phyloP scores from a whole-genome alignment of 2,113 vertebrate genomes.

The Dascyllus trimaculatus region DNA sequence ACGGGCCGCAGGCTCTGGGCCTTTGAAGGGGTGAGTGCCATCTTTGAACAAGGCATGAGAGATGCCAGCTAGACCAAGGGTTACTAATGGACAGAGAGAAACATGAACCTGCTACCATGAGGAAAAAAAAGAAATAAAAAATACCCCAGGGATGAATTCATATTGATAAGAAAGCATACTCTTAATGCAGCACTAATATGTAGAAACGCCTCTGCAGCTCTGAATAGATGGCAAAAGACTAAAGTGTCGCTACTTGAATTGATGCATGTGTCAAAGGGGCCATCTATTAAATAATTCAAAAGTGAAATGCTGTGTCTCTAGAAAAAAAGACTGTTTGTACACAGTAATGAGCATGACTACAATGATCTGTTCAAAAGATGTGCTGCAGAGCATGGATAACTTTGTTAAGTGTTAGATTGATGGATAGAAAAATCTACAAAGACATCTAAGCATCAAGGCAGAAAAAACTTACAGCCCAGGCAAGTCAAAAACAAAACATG shows the following conservation, averaged over 20 bases:
- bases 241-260: slow-evolving; percentile 16
- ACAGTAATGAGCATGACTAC: slow-evolving; percentile 77
- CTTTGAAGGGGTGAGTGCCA: slow-evolving; percentile 99
- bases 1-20: slow-evolving; percentile 98
- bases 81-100: slow-evolving; percentile 67
- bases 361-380: slow-evolving; percentile 88
- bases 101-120: slow-evolving; percentile 67
- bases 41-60: slow-evolving; percentile 95
- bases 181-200: slow-evolving; percentile 27
- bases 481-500: slow-evolving; percentile 89
- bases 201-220: slow-evolving; percentile 14
- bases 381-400: slow-evolving; percentile 87
- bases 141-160: slow-evolving; percentile 44
- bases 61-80: slow-evolving; percentile 81
- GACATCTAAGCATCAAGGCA: slow-evolving; percentile 88
- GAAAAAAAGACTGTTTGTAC: slow-evolving; percentile 22
- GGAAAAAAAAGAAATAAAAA: slow-evolving; percentile 32
- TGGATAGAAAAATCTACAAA: slow-evolving; percentile 70
- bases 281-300: slow-evolving; percentile 48
- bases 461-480: slow-evolving; percentile 79
- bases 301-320: slow-evolving; percentile 22
- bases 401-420: slow-evolving; percentile 69
- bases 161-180: slow-evolving; percentile 51
- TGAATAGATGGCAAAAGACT: slow-evolving; percentile 55
- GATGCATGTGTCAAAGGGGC: slow-evolving; percentile 23